Percentiles rank a stretch among this genome's conserved stretches.
Evolutionary conservation across 2,888 invertebrate genomes (phyloP).

Genomic region (Chrysomela aeneicollis): DNA sequence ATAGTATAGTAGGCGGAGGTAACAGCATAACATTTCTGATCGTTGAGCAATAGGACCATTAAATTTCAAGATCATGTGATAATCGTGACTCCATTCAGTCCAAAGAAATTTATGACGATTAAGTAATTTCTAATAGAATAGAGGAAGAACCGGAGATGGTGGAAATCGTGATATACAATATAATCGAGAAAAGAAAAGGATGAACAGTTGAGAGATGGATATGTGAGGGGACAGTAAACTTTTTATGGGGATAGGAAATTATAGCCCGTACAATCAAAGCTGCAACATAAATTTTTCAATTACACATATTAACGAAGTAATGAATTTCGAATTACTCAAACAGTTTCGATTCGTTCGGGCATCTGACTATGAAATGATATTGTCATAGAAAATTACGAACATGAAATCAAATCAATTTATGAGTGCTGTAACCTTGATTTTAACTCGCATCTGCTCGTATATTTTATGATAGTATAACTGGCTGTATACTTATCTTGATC

Average conservation of each 20-base stretch:
- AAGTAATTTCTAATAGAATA: background rate
- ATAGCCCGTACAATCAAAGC: background rate
- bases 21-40: slow-evolving; percentile 7
- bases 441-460: background rate
- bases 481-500: too few relatives aligned
- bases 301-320: background rate
- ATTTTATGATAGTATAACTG: too few relatives aligned
- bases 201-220: too few relatives aligned
- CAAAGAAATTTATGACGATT: background rate
- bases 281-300: background rate
- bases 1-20: slow-evolving; percentile 14
- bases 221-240: too few relatives aligned
- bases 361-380: background rate
- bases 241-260: background rate
- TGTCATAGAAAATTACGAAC: background rate
- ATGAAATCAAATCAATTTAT: background rate
- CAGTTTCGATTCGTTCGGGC: background rate
- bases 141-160: background rate
- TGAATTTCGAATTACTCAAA: background rate
- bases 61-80: slow-evolving; percentile 21
- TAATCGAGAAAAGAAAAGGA: too few relatives aligned
- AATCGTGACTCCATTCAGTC: slow-evolving; percentile 16
- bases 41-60: slow-evolving; percentile 19
- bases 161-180: background rate
- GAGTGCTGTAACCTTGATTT: background rate